These are phyloP conservation scores for Thalassophryne amazonica DNA, from an alignment of 2,797 vertebrate species.

Conservation along the genomic window DNA sequence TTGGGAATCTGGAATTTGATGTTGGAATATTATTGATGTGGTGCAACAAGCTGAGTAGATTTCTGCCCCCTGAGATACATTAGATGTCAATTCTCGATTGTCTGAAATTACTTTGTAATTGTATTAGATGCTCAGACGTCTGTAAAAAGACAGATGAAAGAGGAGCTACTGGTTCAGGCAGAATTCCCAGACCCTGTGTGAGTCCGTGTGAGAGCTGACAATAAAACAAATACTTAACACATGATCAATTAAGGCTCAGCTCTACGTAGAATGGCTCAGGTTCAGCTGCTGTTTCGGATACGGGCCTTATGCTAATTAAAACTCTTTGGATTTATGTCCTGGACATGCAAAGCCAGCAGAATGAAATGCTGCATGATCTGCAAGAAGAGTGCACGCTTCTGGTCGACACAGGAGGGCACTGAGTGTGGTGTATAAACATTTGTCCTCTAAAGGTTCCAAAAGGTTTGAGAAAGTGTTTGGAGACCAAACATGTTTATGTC, in stretches of 20 bases:
- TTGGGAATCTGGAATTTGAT: not conserved
- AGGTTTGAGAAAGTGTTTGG: too few species aligned
- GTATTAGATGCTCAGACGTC: conserved; percentile 16
- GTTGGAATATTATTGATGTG: not conserved
- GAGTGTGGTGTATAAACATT: too few species aligned
- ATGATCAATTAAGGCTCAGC: conserved; percentile 44
- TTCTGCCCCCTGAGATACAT: not conserved
- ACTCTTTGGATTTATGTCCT: conserved; percentile 19
- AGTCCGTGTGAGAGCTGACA: conserved; percentile 7
- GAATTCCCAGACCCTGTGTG: conserved; percentile 16
- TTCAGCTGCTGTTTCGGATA: conserved; percentile 29
- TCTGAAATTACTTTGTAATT: conserved; percentile 5
- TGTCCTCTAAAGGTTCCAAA: too few species aligned
- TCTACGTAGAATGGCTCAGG: conserved; percentile 24
- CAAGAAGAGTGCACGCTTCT: not conserved
- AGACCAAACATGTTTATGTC: too few species aligned
- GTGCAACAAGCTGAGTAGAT: not conserved
- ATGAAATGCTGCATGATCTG: not conserved
- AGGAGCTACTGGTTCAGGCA: conserved; percentile 33
- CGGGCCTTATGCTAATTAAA: conserved; percentile 34
- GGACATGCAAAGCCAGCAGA: not conserved
- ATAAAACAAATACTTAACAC: conserved; percentile 22
- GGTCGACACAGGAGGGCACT: not conserved
- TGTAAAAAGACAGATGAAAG: conserved; percentile 24
- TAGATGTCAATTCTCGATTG: conserved; percentile 13